Evolutionary conservation across 2,797 vertebrate species (phyloP).

Genomic region (Xiphorhynchus erythropygius): DNA sequence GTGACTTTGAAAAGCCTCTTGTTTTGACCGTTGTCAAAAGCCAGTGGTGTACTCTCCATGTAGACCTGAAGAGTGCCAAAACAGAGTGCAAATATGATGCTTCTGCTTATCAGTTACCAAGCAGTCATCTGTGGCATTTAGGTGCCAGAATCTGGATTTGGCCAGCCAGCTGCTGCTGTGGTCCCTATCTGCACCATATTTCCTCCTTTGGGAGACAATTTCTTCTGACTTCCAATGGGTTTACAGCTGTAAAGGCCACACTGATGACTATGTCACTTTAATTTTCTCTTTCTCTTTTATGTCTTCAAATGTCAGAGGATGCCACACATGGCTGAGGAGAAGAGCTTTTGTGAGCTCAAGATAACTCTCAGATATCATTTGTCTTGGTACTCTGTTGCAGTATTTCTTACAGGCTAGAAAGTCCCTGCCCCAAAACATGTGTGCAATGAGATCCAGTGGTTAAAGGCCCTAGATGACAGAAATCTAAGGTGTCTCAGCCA

Average conservation of each 20-base stretch:
- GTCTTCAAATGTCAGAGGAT: background rate
- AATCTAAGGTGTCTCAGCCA: background rate
- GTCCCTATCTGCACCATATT: background rate
- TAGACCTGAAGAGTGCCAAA: background rate
- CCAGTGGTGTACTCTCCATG: background rate
- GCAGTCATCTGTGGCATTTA: background rate
- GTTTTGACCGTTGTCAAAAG: background rate
- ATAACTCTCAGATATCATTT: background rate
- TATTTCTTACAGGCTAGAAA: background rate
- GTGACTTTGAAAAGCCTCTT: background rate
- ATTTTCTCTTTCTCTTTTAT: background rate
- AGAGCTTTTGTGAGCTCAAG: background rate
- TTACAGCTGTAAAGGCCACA: background rate
- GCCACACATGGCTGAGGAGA: background rate
- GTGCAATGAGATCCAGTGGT: background rate
- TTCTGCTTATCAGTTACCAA: background rate
- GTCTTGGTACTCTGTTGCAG: background rate
- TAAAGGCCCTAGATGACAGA: background rate
- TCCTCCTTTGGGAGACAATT: background rate
- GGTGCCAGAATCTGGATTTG: background rate
- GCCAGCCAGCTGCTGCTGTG: background rate
- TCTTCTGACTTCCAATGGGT: background rate
- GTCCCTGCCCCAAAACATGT: background rate
- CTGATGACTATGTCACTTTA: background rate
- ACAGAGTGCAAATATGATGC: background rate